These are phyloP conservation scores for Scylla paramamosain DNA, from an alignment of 1,140 invertebrate genomes.

Conservation along the genomic window DNA sequence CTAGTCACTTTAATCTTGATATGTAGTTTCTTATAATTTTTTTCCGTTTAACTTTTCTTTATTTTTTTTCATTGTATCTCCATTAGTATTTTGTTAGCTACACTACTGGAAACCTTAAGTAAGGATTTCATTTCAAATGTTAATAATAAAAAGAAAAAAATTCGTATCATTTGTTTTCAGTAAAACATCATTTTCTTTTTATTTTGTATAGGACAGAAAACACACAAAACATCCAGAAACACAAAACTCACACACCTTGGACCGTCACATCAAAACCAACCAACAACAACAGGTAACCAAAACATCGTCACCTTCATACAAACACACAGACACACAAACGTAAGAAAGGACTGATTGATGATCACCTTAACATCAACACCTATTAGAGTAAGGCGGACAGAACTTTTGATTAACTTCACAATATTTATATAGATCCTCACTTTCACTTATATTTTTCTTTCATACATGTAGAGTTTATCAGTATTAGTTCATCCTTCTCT, in stretches of 20 bases:
- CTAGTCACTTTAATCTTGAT: not conserved
- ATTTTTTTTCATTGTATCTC: not conserved
- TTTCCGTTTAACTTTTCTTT: not conserved
- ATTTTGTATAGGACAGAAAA: not conserved
- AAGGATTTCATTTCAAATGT: not conserved
- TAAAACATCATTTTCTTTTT: not conserved
- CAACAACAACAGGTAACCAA: not conserved
- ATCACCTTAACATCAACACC: not conserved
- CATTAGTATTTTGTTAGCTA: not conserved
- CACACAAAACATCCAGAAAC: not conserved
- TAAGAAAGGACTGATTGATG: not conserved
- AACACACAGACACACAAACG: not conserved
- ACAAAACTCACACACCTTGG: not conserved
- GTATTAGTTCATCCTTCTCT: not conserved
- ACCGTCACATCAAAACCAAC: not conserved
- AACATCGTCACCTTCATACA: not conserved
- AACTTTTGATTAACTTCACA: not conserved
- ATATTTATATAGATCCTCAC: not conserved
- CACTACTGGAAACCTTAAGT: not conserved
- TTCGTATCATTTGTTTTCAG: no score
- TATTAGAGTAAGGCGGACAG: not conserved
- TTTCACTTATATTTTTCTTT: not conserved
- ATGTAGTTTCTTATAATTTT: not conserved
- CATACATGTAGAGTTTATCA: not conserved
- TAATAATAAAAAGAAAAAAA: no score